Evolutionary conservation across 2,888 invertebrate species (phyloP), one percentile per base, ranked within the genome.

Genomic region (Dynastes maya): DNA sequence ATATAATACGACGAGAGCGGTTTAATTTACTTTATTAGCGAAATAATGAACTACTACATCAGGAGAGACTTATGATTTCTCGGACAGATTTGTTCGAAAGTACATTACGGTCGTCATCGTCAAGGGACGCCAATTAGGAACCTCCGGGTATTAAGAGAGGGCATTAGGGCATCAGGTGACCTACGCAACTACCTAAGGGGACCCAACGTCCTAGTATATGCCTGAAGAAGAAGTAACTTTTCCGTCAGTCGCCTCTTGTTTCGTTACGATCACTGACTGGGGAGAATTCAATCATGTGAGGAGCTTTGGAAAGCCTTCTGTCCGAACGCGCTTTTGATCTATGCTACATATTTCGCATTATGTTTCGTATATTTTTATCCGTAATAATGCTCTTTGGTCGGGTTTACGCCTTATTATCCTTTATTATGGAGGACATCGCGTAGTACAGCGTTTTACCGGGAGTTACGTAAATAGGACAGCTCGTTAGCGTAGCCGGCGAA

Each of bases 401-500:
- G 83, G 83, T 82, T 84, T 83, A 81, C 76, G 80, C 81, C 82
- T 82, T 83, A 84, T 85, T 84, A 85, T 84, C 84, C 83, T 82
- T 82, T 82, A 84, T 84, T 85, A 58, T 29, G 16, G 27, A 84
- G 84, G 82, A 83, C 81, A 78, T 79, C 81, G 37, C 16, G 9
- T 16, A 32, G 5, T 37, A 16, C 40, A 72, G 13, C 51, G 16
- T 58, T 72, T 40, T 72, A 72, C 58, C 72, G 37, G 37, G 58
- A 55, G 55, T 58, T 72, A 83, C 82, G 82, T 80, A 84, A 85
- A 85, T 85, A 84, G 84, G 84, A 81, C 76, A 80, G 83, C 83
- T 85, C 85, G 85, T 85, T 85, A 85, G 83, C 83, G 83, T 83
- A 85, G 84, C 84, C 83, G 83, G 80, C 83, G 82, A 83, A 84